Conservation (phyloP, 2,888 invertebrate genomes). For the Mythimna albipuncta region DNA sequence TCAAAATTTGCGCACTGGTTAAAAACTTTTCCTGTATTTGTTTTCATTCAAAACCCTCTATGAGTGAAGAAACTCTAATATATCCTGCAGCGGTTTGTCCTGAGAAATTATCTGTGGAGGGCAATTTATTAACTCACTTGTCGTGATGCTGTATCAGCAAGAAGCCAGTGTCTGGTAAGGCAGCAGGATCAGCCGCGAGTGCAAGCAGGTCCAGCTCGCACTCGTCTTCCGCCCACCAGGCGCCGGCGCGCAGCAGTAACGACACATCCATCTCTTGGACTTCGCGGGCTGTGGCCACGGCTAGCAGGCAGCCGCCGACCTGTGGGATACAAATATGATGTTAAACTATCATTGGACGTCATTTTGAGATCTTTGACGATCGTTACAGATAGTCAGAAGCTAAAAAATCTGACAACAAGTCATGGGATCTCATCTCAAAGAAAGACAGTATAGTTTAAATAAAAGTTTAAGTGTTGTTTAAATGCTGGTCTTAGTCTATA, state of each 20-base stretch:
- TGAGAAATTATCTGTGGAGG: not conserved
- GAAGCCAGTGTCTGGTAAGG: conserved; percentile 95
- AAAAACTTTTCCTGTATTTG: too few species aligned
- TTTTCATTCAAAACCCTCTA: too few species aligned
- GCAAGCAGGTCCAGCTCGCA: conserved; percentile 98
- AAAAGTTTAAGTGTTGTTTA: too few species aligned
- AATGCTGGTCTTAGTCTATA: too few species aligned
- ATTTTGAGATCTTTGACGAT: too few species aligned
- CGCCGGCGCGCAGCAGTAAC: conserved; percentile 96
- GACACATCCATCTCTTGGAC: conserved; percentile 99
- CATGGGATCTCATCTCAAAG: too few species aligned
- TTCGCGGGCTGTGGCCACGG: conserved; percentile 98
- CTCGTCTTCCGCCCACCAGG: conserved; percentile 98
- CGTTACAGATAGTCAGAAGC: too few species aligned
- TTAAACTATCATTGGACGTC: too few species aligned
- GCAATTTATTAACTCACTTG: conserved; percentile 68
- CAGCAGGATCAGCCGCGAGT: conserved; percentile 94
- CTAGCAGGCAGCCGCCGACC: conserved; percentile 95
- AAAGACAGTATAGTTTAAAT: too few species aligned
- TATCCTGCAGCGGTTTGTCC: not conserved
- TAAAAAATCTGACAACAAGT: too few species aligned
- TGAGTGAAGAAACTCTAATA: too few species aligned
- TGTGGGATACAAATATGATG: conserved; percentile 67
- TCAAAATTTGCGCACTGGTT: too few species aligned
- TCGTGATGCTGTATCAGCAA: conserved; percentile 96